Base-by-base conservation (phyloP, 2,797 vertebrate species). In the Schizothorax lantsangensis region DNA sequence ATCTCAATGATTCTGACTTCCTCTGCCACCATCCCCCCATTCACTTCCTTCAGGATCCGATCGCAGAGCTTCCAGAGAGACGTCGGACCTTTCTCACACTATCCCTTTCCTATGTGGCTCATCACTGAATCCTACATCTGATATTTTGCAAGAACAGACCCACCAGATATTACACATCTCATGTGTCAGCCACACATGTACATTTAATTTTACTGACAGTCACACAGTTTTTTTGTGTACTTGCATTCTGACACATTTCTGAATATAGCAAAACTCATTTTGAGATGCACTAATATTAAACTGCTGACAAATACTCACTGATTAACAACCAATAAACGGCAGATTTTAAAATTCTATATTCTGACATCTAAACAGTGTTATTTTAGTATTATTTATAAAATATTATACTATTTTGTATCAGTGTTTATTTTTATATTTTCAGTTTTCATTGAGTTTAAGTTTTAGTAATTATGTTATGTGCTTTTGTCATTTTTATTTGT, bases 1-100 rank as follows among this genome's bases (percentile, higher is more conserved):
- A 87, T 91, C 88, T 84, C 49, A 69, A 87, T 33, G 82, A 68
- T 83, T 87, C 59, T 21, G 23, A 84, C 88, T 86, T 86, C 86
- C 87, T 83, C 80, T 49, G 11, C 15, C 69, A 86, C 80, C 69
- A 75, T 73, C 52, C 68, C 77, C 83, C 84, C 77, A 1, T 74
- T 40, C 84, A 57, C 43, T 81, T 85, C 77, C 45, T 82, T 38
- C 69, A 66, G 30, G 54, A 81, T 36, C 69, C 23, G 68, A 66
- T 81, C 52, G n/a, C 52, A 36, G 75, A 84, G 74, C 36, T 57
- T 83, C 33, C 43, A 66, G 33, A 64, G 26, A 40, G 59, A 72
- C 17, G 38, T 81, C 12, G 38, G 43, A 5, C 5, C 64, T 30
- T 38, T 81, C 33, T 81, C 54, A 36, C 54, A 68, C 66, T 74